These are phyloP conservation scores for Bufo bufo DNA, from an alignment of 2,113 vertebrate genomes.

Conservation along the genomic window DNA sequence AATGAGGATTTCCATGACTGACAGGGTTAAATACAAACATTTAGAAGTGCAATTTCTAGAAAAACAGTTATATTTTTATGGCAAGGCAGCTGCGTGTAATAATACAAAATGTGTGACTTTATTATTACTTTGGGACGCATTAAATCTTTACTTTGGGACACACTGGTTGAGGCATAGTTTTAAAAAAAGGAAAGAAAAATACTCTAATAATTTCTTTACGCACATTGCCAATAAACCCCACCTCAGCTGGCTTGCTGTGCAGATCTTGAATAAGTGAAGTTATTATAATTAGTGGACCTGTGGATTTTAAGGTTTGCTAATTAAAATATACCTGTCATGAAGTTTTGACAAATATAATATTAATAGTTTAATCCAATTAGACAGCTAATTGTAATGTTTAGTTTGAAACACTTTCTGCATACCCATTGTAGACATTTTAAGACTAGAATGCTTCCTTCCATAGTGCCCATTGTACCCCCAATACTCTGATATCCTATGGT, in stretches of 20 bases:
- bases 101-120: constrained; percentile 55
- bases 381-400: not conserved
- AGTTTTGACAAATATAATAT: not conserved
- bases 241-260: constrained; percentile 18
- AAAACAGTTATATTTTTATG: constrained; percentile 53
- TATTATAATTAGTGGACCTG: constrained; percentile 17
- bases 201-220: constrained; percentile 24
- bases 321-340: not conserved
- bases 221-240: not conserved
- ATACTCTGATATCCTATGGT: not conserved
- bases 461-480: not conserved
- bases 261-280: not conserved
- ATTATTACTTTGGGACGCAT: constrained; percentile 46
- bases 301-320: not conserved
- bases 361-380: not conserved
- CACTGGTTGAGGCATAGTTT: constrained; percentile 28
- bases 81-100: constrained; percentile 55
- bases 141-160: constrained; percentile 48
- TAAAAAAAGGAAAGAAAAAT: constrained; percentile 23
- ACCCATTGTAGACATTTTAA: not conserved
- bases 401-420: not conserved
- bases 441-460: not conserved
- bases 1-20: not conserved
- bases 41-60: constrained; percentile 32
- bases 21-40: constrained; percentile 53